Evolutionary conservation across 2,113 vertebrate species (phyloP), one percentile per base, ranked within the genome.

Genomic region (Amphiprion ocellaris): DNA sequence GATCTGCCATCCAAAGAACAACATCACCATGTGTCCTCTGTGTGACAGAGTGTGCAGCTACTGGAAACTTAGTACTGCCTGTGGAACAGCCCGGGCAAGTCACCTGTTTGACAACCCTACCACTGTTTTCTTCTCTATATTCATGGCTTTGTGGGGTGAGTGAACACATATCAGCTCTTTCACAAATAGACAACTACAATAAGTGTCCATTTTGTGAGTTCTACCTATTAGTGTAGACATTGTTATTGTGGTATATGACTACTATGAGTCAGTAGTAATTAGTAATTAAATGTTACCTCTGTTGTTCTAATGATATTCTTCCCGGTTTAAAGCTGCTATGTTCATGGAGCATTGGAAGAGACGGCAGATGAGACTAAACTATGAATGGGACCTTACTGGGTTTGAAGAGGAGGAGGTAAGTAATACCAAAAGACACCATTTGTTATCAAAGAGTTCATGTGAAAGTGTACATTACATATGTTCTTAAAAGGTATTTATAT

Each of bases 321-420:
- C 60, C 5, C 94, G 46, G 19, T 68, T 73, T 76, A 15, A 88
- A 99, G 98, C 98, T 17, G 98, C 98, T 82, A 99, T 98, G 90
- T 99, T 99, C 92, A 98, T 99, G 98, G 98, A 99, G 77, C 97
- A 99, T 86, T 99, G 98, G 98, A 99, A 99, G 81, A 95, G 98
- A 92, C 96, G 97, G 74, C 98, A 99, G 94, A 99, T 99, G 98
- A 93, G 97, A 49, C 95, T 99, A 73, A 99, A 98, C 91, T 98
- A 99, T 87, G 96, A 94, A 89, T 99, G 98, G 98, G 98, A 99
- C 93, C 96, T 99, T 86, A 98, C 98, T 1, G 97, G 97, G 71
- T 99, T 98, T 80, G 98, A 99, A 93, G 98, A 99, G 63, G 97
- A 99, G 85, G 97, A 99, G 96, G 98, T 99, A 86, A 95, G 95